A percentile compares a stretch with the other conserved stretches of the same genome.
phyloP scores from a whole-genome alignment of 2,797 vertebrate species.

The Odontamblyopus lacepedii region DNA sequence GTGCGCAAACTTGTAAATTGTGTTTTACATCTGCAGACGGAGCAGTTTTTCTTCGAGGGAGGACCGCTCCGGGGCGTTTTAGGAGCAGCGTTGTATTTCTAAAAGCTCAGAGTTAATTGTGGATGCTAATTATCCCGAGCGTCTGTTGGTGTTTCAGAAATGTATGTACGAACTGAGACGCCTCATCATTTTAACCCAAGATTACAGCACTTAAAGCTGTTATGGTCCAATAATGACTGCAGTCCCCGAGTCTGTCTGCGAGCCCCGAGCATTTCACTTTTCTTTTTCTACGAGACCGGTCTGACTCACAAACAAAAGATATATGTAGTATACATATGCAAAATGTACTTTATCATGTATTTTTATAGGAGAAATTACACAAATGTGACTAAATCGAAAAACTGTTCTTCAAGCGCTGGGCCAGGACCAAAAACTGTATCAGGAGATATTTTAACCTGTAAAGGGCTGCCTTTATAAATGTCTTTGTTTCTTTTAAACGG shows the following conservation, averaged over 20 bases:
- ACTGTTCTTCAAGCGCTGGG: too few species aligned
- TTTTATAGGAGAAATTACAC: too few species aligned
- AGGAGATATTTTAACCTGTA: too few species aligned
- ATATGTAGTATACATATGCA: too few species aligned
- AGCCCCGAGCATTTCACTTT: not conserved
- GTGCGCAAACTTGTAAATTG: too few species aligned
- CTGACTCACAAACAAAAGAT: too few species aligned
- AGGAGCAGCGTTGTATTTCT: not conserved
- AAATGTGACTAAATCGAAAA: too few species aligned
- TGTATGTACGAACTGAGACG: not conserved
- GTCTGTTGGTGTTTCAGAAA: not conserved
- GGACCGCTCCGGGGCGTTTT: not conserved
- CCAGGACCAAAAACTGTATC: too few species aligned
- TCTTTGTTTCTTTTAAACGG: too few species aligned
- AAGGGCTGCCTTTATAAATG: too few species aligned
- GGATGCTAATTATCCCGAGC: not conserved
- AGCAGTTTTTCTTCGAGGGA: not conserved
- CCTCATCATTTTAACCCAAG: slow-evolving; percentile 4
- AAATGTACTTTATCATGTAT: too few species aligned
- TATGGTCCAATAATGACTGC: not conserved
- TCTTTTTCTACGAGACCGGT: not conserved
- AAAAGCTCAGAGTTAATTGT: not conserved
- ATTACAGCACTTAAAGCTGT: slow-evolving; percentile 1
- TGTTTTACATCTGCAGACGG: too few species aligned
- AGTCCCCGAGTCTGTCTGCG: not conserved